A percentile compares a stretch with the other conserved stretches of the same genome.
Conservation (phyloP, 2,113 vertebrate species). For the Labeo rohita region DNA sequence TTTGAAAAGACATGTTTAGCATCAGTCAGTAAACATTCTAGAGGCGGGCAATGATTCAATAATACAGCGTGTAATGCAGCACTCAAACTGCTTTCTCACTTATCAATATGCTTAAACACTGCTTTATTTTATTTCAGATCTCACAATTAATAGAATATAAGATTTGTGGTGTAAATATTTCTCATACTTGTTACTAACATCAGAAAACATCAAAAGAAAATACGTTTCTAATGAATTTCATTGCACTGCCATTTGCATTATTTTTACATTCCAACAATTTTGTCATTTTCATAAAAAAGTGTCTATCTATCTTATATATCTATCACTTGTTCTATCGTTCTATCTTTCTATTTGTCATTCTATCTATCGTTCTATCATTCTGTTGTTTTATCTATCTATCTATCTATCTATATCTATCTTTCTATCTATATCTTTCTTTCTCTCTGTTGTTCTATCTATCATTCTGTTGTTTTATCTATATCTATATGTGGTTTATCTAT, state of each 20-base stretch:
- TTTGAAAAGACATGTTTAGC: slow-evolving; percentile 39
- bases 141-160: not conserved
- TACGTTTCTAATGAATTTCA: not conserved
- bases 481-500: no score
- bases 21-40: slow-evolving; percentile 44
- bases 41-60: slow-evolving; percentile 13
- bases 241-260: not conserved
- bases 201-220: not conserved
- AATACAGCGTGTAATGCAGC: not conserved
- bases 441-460: no score
- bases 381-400: no score
- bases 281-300: not conserved
- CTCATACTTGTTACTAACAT: not conserved
- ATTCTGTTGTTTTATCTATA: no score
- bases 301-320: not conserved
- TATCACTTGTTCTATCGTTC: not conserved
- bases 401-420: no score
- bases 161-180: slow-evolving; percentile 5
- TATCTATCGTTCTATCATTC: no score
- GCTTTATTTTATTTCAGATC: not conserved
- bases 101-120: not conserved
- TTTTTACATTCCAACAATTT: not conserved
- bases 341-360: no score
- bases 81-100: not conserved
- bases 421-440: no score